Evolutionary conservation across 2,797 vertebrate genomes (phyloP), one percentile per base, ranked within the genome.

Genomic region (Ctenopoma kingsleyae): DNA sequence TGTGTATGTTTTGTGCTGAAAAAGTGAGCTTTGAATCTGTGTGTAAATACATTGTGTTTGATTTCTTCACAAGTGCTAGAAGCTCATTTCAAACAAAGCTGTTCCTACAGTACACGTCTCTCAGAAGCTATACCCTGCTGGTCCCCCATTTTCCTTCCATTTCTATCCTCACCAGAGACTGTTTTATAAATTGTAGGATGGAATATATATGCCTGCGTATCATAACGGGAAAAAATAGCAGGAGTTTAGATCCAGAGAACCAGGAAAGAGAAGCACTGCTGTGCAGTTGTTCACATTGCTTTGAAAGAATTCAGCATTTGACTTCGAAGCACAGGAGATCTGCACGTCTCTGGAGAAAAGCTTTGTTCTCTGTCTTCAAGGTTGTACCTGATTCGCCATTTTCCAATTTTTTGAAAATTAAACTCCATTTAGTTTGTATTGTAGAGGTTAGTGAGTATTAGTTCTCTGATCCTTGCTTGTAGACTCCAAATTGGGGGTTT

Each of bases 81-180:
- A 54, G 40, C 38, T 67, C 0, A 41, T 41, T 67, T 48, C 36
- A 20, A 48, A 78, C 20, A 43, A 20, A 58, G 13, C 7, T 23
- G 30, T 15, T 1, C 8, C 46, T 0, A 5, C 10, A 46, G 12
- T 10, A n/a, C 23, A 20, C 5, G 11, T 52, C 44, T 41, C 38
- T 46, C 12, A 15, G 49, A 38, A 50, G 53, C 15, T 4, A 2
- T 8, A 25, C 46, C 9, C 48, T 47, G 40, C 54, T 72, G 38
- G 10, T n/a, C 50, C 75, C 62, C 32, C 38, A 59, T 30, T 59
- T 75, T 67, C 40, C 44, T 67, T 30, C 17, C 10, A 22, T 22
- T 62, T 66, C 15, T 63, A 0, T 47, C 36, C 12, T 50, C 59
- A 66, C 25, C 41, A 11, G 19, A 7, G 32, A 16, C 47, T 17